Base-by-base conservation (phyloP, 2,888 invertebrate species). In the Coecobrya sp. region DNA sequence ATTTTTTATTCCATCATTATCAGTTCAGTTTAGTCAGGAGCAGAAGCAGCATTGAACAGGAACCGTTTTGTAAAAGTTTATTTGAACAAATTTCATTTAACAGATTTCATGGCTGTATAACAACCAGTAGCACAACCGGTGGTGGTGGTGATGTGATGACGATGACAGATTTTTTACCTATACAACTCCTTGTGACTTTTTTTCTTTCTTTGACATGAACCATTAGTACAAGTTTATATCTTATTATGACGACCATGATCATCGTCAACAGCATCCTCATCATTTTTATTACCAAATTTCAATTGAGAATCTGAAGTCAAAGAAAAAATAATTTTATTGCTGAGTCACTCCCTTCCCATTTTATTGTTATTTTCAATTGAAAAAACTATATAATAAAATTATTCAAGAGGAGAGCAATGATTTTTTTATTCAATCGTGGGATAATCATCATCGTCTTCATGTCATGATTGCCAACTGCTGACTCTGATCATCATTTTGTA, bases 311-410 rank as follows among this genome's bases (percentile, higher is more conserved):
- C 81, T 81, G 27, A 82, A 82, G 42, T 82, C 62, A 62, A 59
- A 82, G 36, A 62, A 82, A 62, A 42, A 62, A 82, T 19, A 36
- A 36, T 62, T 82, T 79, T 82, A 82, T 82, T 82, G 82, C 82
- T 82, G 82, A 82, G 82, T 82, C 82, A 82, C 82, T 82, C 82
- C 82, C 82, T 42, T 82, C 82, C 82, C 82, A 82, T 82, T 87
- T 88, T 42, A 55, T 76, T 84, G 81, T 86, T 76, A 62, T 82
- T 68, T 85, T 85, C 85, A 45, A 85, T 85, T 68, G 25, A 52
- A 49, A 45, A 79, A 88, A 79, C 16, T 30, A 52, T 36, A 81
- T 81, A 59, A 79, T 79, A 82, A 59, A 59, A 82, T 82, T 82
- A 59, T 82, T 82, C 82, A 82, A 82, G 62, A 62, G 82, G 62